Evolutionary conservation across 2,113 vertebrate genomes (phyloP).

Genomic region (Vicugna pacos): DNA sequence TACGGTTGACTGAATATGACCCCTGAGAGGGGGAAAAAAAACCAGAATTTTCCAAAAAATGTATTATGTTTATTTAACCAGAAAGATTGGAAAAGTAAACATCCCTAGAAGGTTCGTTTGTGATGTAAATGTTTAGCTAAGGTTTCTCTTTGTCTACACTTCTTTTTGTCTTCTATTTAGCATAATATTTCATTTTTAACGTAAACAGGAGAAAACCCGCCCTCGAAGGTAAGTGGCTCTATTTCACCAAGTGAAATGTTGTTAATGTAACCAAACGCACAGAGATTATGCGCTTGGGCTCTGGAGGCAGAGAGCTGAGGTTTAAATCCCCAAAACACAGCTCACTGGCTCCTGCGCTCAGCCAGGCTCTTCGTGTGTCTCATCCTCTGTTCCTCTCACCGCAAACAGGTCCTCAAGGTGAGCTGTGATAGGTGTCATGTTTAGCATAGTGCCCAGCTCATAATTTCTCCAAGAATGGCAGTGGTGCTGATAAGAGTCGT

Average conservation of each 20-base stretch:
- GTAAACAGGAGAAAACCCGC: conserved; percentile 1
- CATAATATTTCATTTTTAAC: not conserved
- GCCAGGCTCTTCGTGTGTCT: not conserved
- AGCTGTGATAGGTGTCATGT: not conserved
- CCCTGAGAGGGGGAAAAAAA: not conserved
- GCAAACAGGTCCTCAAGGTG: not conserved
- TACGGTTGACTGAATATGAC: not conserved
- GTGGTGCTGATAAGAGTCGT: not conserved
- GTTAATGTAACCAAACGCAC: not conserved
- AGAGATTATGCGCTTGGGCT: not conserved
- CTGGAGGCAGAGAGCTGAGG: not conserved
- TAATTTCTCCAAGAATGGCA: not conserved
- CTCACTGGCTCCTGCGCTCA: rapidly evolving
- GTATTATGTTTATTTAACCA: not conserved
- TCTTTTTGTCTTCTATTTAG: not conserved
- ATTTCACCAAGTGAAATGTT: not conserved
- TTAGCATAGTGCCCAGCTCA: not conserved
- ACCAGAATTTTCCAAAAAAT: not conserved
- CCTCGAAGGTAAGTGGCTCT: not conserved
- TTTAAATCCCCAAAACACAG: not conserved
- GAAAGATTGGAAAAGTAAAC: conserved; percentile 30
- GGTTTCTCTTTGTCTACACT: not conserved
- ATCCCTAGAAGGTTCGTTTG: not conserved
- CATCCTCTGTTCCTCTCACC: not conserved
- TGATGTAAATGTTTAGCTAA: not conserved